Evolutionary conservation across 2,888 invertebrate genomes (phyloP).

Genomic region (Melipona bicolor): DNA sequence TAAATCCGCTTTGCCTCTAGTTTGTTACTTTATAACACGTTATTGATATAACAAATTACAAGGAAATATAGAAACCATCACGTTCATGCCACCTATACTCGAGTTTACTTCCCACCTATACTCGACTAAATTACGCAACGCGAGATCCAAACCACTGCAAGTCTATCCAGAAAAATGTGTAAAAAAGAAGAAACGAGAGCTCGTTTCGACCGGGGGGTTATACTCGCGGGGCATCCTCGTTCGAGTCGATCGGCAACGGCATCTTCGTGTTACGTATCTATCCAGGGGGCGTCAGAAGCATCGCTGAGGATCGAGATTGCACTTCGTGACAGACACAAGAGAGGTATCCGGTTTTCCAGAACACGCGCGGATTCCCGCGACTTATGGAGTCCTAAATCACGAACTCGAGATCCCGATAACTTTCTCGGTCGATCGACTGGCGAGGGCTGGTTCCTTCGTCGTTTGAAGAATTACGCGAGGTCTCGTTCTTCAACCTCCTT

Average conservation of each 20-base stretch:
- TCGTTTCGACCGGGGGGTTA: too few relatives aligned
- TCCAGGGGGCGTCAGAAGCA: conserved; percentile 15
- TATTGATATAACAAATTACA: too few relatives aligned
- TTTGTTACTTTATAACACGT: neutral
- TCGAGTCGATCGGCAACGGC: conserved; percentile 34
- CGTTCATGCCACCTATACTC: too few relatives aligned
- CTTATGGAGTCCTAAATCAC: conserved; percentile 62
- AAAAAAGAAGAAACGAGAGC: neutral
- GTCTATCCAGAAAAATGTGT: neutral
- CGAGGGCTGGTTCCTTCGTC: conserved; percentile 8
- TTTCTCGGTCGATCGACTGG: conserved; percentile 46
- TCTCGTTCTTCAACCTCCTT: neutral
- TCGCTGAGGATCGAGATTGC: conserved; percentile 59
- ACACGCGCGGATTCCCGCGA: conserved; percentile 41
- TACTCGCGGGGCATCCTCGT: neutral
- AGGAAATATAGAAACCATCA: conserved; percentile 1
- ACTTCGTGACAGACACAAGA: conserved; percentile 48
- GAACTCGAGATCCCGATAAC: conserved; percentile 59
- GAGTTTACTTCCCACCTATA: too few relatives aligned
- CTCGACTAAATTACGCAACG: conserved; percentile 27
- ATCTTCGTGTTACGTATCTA: conserved; percentile 47
- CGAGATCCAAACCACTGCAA: conserved; percentile 21
- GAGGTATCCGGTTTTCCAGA: conserved; percentile 46
- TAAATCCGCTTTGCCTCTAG: neutral
- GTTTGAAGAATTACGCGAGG: conserved; percentile 48